Conservation (phyloP, 2,113 vertebrate species). For the Cephalopholis sonnerati region DNA sequence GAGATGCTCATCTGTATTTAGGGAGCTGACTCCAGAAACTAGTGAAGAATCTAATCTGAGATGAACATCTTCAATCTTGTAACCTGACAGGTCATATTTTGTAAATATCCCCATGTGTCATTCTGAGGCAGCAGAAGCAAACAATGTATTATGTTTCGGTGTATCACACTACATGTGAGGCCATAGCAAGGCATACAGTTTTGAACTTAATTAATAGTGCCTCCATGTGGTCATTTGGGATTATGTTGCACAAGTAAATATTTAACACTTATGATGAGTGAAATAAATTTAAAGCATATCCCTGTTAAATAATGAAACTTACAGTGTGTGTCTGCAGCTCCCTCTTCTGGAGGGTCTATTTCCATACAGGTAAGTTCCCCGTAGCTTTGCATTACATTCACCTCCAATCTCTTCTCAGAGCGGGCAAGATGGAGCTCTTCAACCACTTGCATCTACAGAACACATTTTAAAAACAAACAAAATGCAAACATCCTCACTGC, state of each 20-base stretch:
- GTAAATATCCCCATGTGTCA: not conserved
- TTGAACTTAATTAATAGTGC: not conserved
- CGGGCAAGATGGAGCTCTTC: conserved; percentile 91
- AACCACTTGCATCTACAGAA: conserved; percentile 87
- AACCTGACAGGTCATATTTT: not conserved
- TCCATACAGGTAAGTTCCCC: conserved; percentile 94
- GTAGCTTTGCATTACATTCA: conserved; percentile 85
- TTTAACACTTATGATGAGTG: not conserved
- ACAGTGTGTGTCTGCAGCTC: conserved; percentile 77
- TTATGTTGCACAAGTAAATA: not conserved
- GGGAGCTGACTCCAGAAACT: not conserved
- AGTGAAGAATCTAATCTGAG: not conserved
- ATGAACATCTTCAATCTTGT: too few relatives aligned
- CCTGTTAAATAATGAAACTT: conserved; percentile 30
- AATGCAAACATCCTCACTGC: not conserved
- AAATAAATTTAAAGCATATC: not conserved
- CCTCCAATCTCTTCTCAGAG: conserved; percentile 84
- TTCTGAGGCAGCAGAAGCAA: not conserved
- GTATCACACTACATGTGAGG: not conserved
- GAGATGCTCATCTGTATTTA: not conserved
- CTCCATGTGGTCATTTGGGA: not conserved
- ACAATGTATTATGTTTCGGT: not conserved
- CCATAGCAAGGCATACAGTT: not conserved
- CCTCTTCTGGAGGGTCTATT: conserved; percentile 88
- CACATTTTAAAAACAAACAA: conserved; percentile 24